Evolutionary conservation across 2,888 invertebrate species (phyloP).

Genomic region (Lithophane ornitopus): DNA sequence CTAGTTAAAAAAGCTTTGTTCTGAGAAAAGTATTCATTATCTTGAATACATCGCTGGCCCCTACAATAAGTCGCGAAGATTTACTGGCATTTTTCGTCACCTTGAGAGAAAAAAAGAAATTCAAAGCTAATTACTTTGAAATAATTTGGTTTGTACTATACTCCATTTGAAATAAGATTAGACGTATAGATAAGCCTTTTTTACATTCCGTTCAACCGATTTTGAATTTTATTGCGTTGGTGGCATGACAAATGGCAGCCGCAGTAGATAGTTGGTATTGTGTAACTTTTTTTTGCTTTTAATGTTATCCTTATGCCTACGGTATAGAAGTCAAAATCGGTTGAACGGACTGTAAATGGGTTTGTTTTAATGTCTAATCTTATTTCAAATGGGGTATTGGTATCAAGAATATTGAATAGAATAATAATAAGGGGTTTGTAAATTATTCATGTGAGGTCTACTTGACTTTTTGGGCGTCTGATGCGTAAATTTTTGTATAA

Average conservation of each 20-base stretch:
- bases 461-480: slow-evolving; percentile 40
- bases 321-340: no score
- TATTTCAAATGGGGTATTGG: no score
- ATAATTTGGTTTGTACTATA: slow-evolving; percentile 26
- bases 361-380: no score
- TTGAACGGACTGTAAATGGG: no score
- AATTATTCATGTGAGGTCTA: slow-evolving; percentile 29
- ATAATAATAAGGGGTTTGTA: slow-evolving; percentile 14
- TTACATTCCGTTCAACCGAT: no score
- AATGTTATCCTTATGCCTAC: no score
- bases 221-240: no score
- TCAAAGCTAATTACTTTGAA: slow-evolving; percentile 28
- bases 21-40: slow-evolving; percentile 39
- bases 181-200: no score
- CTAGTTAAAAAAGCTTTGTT: slow-evolving; percentile 39
- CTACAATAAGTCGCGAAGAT: slow-evolving; percentile 35
- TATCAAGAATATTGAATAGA: slow-evolving; percentile 14
- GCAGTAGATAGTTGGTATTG: no score
- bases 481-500: slow-evolving; percentile 8
- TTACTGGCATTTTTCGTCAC: slow-evolving; percentile 39
- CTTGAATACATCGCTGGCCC: slow-evolving; percentile 28
- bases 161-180: no score
- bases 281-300: no score
- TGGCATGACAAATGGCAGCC: no score
- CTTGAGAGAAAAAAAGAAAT: slow-evolving; percentile 11